Evolutionary conservation across 2,888 invertebrate genomes (phyloP).

Genomic region (Carcina quercana): DNA sequence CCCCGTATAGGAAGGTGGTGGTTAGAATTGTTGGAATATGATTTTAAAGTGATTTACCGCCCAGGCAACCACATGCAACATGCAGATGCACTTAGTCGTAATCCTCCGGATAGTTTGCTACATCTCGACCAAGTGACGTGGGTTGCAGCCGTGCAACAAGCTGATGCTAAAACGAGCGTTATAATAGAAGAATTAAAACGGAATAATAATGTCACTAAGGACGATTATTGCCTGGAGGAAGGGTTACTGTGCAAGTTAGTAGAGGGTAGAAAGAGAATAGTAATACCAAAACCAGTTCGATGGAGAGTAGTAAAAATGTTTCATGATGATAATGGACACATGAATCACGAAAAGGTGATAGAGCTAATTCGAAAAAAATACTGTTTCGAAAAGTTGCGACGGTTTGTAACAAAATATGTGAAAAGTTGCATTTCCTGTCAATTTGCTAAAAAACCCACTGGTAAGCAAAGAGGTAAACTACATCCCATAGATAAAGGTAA

Average conservation of each 20-base stretch:
- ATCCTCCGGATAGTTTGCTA: conserved; percentile 7
- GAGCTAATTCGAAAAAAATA: conserved; percentile 9
- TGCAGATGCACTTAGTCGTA: conserved; percentile 26
- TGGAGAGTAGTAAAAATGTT: conserved; percentile 15
- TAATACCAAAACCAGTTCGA: background rate
- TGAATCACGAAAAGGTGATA: conserved; percentile 18
- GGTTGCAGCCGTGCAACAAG: conserved; percentile 4
- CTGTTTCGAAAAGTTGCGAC: conserved; percentile 15
- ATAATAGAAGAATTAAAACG: conserved; percentile 1
- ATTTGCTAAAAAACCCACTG: background rate
- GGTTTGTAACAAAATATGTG: conserved; percentile 8
- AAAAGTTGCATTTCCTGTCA: conserved; percentile 4
- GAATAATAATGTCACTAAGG: conserved; percentile 8
- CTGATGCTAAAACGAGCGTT: conserved; percentile 3
- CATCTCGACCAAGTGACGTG: conserved; percentile 2
- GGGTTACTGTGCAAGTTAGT: conserved; percentile 5
- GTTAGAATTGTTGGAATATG: conserved; percentile 23
- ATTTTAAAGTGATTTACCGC: conserved; percentile 15
- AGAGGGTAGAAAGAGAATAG: conserved; percentile 1
- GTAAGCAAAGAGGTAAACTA: conserved; percentile 7
- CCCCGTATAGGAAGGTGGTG: conserved; percentile 30
- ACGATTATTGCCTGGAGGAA: too few relatives aligned
- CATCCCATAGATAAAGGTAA: conserved; percentile 4
- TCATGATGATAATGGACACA: conserved; percentile 23
- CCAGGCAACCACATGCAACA: conserved; percentile 20